Base-by-base conservation (phyloP, 2,797 vertebrate genomes). In the Tokudaia muenninki region DNA sequence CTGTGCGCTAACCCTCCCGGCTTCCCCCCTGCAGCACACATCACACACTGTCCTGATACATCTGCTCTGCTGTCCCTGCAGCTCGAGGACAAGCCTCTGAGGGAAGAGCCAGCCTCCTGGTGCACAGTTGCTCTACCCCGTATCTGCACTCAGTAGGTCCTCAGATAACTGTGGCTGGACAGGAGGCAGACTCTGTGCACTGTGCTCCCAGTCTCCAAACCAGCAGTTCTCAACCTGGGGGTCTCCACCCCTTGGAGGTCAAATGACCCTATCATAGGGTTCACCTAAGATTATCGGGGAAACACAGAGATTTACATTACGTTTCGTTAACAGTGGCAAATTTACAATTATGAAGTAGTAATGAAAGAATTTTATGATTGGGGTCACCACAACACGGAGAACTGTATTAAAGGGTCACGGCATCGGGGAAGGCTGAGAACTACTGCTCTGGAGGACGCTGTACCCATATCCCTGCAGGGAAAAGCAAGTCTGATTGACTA, bases 71-170 rank as follows among this genome's bases (percentile, higher is more conserved):
- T 74, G 0, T 34, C 24, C 57, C n/a, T 82, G 9, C 26, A 59
- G 6, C 47, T 9, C 6, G 75, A 57, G 9, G 26, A 24, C 3
- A 11, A 67, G 52, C 34, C 41, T 8, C 0, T 1, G 1, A 11
- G 65, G 82, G 41, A 50, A 77, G 24, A 31, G 57, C 63, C 11
- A 19, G 87, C 1, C 55, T 79, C 14, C 47, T 3, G 16, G 5
- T 44, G 47, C 50, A 6, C 19, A 41, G n/a, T 26, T 61, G 37
- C 29, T 59, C 67, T 26, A 13, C 65, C 22, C 16, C 14, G 75
- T 8, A 4, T 17, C 65, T 0, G 63, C 24, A 41, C 87, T 1
- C 2, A 72, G 83, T 52, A 72, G 37, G 84, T n/a, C 44, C 44
- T 83, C 24, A 65, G 84, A 77, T 26, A 3, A 5, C 44, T 1